Evolutionary conservation across 1,140 invertebrate genomes (phyloP), one percentile per base, ranked within the genome.

Genomic region (Ceratosolen fusciceps): DNA sequence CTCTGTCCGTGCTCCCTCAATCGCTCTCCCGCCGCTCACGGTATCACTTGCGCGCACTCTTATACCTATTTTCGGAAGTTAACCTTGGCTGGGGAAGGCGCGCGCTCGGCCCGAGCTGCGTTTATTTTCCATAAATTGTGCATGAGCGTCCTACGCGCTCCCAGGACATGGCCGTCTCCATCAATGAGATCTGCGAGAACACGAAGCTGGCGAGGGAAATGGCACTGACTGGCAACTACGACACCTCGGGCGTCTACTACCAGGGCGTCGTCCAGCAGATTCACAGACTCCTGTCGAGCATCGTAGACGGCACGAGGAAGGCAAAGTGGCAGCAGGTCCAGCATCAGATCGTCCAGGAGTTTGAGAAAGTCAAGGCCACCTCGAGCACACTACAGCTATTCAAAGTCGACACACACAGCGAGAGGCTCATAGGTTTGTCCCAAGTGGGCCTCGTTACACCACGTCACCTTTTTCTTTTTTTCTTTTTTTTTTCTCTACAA

Each of bases 201-300:
- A 95, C 96, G 74, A 97, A 97, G 91, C 91, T 98, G 86, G 98
- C 96, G 49, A 92, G 98, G 83, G 97, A 99, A 91, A 97, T 96
- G 94, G 96, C 97, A 75, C 91, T 99, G 80, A 94, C 96, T 86
- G 97, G 98, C 10, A 98, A 98, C 89, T 99, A 99, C 88, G 98
- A 99, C 85, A 96, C 96, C 77, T 96, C 97, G 16, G 92, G 94
- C 83, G 96, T 99, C 67, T 99, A 98, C 90, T 99, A 98, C 88
- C 96, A 98, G 90, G 96, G 97, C 68, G 96, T 97, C 7, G 92
- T 98, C 47, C 96, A 97, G 88, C 96, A 97, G 90, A 96, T 98
- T 83, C 95, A 97, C 85, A 94, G 93, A 83, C 92, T 98, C 37
- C 92, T 98, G 60, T 91, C 93, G 24, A 95, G 94, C 54, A 96